Conservation (phyloP, 2,797 vertebrate species). For the Neoniphon sammara region DNA sequence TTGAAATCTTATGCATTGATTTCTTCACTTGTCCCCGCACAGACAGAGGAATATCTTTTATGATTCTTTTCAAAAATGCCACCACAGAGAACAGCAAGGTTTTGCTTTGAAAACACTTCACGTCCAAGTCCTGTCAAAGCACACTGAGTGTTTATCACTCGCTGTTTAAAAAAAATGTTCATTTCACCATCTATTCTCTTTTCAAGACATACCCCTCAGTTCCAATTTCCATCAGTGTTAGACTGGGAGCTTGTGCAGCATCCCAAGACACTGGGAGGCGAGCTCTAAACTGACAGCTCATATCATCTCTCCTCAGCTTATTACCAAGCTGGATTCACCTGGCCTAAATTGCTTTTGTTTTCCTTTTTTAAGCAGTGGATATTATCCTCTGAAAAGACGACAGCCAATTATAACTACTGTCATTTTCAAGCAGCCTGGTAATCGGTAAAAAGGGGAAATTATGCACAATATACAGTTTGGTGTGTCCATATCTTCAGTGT, state of each 20-base stretch:
- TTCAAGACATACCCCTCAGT: conserved; percentile 71
- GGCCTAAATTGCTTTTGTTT: conserved; percentile 70
- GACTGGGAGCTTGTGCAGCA: conserved; percentile 54
- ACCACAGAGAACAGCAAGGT: conserved; percentile 17
- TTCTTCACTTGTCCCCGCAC: conserved; percentile 12
- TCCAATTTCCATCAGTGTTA: conserved; percentile 76
- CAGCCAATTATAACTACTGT: conserved; percentile 69
- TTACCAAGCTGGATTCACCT: conserved; percentile 73
- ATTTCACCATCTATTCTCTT: conserved; percentile 70
- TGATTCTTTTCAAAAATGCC: conserved; percentile 3
- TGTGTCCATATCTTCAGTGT: conserved; percentile 25
- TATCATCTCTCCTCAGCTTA: conserved; percentile 73
- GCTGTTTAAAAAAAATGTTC: conserved; percentile 38
- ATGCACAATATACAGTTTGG: conserved; percentile 1
- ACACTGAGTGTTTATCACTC: conserved; percentile 59
- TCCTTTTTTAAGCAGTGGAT: conserved; percentile 50
- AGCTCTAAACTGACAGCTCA: conserved; percentile 70
- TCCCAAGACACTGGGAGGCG: conserved; percentile 59
- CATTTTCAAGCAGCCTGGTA: conserved; percentile 56
- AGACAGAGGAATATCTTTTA: neutral
- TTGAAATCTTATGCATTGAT: neutral
- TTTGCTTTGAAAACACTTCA: conserved; percentile 59
- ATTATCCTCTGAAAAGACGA: conserved; percentile 62
- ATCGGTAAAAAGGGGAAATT: conserved; percentile 54
- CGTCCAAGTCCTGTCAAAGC: conserved; percentile 38